Evolutionary conservation across 2,113 vertebrate species (phyloP).

Genomic region (Macquaria australasica): DNA sequence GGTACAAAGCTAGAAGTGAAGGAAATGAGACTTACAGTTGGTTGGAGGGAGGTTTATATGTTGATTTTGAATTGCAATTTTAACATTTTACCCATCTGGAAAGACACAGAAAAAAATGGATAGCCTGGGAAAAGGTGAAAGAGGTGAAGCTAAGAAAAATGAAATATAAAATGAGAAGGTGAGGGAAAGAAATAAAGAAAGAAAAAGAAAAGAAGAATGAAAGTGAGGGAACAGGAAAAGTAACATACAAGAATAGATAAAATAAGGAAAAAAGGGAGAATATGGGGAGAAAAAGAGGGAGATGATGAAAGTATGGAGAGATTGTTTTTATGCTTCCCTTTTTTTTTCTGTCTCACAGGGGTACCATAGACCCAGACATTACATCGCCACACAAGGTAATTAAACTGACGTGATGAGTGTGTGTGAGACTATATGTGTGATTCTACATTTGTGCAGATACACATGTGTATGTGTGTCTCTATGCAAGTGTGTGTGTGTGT

Average conservation of each 20-base stretch:
- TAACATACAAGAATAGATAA: not conserved
- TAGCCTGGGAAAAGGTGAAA: not conserved
- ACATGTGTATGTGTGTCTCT: not conserved
- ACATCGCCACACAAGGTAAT: conserved; percentile 83
- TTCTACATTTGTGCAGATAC: conserved; percentile 18
- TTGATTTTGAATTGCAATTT: not conserved
- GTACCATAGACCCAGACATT: conserved; percentile 81
- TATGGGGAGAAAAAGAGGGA: not conserved
- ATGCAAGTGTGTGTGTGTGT: conserved; percentile 5
- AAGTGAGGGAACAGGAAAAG: not conserved
- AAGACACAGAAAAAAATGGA: not conserved
- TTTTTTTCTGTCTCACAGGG: conserved; percentile 71
- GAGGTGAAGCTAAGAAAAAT: too few species aligned
- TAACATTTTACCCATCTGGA: not conserved
- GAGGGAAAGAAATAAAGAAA: not conserved
- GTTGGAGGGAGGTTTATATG: not conserved
- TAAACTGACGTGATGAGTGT: conserved; percentile 47
- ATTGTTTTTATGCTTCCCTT: conserved; percentile 19
- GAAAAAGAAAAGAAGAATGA: too few species aligned
- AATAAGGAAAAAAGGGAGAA: not conserved
- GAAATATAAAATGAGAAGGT: too few species aligned
- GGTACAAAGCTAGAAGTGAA: not conserved
- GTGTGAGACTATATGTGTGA: conserved; percentile 26
- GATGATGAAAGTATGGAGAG: not conserved
- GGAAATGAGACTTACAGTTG: not conserved